Conservation (phyloP, 2,888 invertebrate species). For the Melieria crassipennis region DNA sequence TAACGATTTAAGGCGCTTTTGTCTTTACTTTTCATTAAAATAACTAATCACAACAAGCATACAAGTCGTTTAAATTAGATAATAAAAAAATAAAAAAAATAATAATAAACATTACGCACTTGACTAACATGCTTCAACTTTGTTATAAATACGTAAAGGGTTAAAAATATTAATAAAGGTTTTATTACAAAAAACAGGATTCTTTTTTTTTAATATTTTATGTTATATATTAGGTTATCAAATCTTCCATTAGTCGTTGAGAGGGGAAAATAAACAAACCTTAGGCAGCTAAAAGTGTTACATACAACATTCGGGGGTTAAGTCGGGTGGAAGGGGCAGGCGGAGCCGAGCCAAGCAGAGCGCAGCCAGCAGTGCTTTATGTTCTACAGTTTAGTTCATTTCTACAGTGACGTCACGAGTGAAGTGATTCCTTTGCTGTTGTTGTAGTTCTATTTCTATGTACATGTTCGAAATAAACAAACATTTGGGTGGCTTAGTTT, state of each 20-base stretch:
- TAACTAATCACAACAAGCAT: constrained; percentile 61
- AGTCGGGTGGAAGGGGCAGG: too few relatives aligned
- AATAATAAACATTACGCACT: constrained; percentile 42
- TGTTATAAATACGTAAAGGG: constrained; percentile 40
- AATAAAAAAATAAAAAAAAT: constrained; percentile 8
- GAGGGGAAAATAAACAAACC: constrained; percentile 42
- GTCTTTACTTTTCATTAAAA: constrained; percentile 37
- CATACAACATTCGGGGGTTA: too few relatives aligned
- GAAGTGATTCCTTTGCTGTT: not conserved
- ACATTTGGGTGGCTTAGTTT: constrained; percentile 1
- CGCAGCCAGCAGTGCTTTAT: not conserved
- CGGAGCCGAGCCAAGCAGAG: not conserved
- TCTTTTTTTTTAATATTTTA: not conserved
- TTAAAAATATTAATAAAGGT: constrained; percentile 30
- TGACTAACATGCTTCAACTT: constrained; percentile 53
- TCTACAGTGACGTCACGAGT: not conserved
- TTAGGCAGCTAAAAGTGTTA: constrained; percentile 34
- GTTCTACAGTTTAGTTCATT: not conserved
- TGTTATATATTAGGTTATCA: constrained; percentile 45
- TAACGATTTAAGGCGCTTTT: constrained; percentile 27
- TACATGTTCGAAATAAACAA: not conserved
- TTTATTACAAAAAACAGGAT: constrained; percentile 44
- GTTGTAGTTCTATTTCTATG: not conserved
- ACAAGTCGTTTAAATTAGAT: constrained; percentile 31
- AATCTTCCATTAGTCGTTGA: constrained; percentile 66